Evolutionary conservation across 2,888 invertebrate genomes (phyloP).

Genomic region (Tinea trinotella): DNA sequence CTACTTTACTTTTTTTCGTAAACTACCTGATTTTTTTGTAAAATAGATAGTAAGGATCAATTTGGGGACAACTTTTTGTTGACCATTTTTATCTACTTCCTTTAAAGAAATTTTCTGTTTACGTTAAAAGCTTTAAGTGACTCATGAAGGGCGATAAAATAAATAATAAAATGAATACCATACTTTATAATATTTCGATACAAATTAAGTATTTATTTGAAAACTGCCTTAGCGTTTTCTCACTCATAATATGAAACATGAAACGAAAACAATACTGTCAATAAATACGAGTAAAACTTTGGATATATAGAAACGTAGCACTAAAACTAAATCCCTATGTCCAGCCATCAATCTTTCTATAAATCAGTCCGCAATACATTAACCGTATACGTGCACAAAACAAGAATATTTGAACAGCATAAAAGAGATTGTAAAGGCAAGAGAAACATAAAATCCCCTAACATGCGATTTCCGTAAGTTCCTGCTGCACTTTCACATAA

Average conservation of each 20-base stretch:
- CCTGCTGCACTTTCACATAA: constrained; percentile 8
- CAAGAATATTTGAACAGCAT: not conserved
- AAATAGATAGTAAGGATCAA: not conserved
- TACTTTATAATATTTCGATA: too few species aligned
- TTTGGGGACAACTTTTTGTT: constrained; percentile 5
- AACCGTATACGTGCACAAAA: not conserved
- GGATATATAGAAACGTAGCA: too few species aligned
- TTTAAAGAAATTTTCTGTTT: not conserved
- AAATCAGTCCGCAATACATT: too few species aligned
- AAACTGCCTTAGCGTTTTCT: too few species aligned
- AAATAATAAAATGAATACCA: too few species aligned
- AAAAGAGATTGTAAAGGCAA: constrained; percentile 11
- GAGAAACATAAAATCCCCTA: constrained; percentile 13
- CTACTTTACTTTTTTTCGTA: not conserved
- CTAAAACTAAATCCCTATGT: too few species aligned
- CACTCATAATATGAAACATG: too few species aligned
- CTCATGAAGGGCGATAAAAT: not conserved
- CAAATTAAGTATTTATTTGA: too few species aligned
- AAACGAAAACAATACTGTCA: too few species aligned
- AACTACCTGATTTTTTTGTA: constrained; percentile 14
- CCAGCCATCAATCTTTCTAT: too few species aligned
- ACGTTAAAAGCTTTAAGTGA: not conserved
- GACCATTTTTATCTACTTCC: not conserved
- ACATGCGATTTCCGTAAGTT: constrained; percentile 14
- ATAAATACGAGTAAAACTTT: too few species aligned